Evolutionary conservation across 2,797 vertebrate species (phyloP).

Genomic region (Cuniculus paca): DNA sequence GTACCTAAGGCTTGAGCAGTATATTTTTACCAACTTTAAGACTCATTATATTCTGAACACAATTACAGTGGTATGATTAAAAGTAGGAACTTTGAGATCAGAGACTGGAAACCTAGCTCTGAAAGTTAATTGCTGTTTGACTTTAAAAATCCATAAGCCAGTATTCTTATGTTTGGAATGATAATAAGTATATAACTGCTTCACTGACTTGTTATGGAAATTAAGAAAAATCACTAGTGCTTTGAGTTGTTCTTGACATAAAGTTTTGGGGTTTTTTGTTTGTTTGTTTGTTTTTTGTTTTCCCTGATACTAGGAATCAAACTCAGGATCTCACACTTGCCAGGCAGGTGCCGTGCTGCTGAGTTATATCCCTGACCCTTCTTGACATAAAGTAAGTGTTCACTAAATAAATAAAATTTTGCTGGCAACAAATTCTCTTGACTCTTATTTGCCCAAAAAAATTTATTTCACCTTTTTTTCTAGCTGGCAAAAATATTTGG

Average conservation of each 20-base stretch:
- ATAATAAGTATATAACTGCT: not conserved
- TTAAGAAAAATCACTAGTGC: not conserved
- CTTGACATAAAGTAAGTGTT: not conserved
- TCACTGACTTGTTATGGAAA: not conserved
- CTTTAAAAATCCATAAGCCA: not conserved
- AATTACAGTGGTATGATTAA: not conserved
- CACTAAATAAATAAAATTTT: not conserved
- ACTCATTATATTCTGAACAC: not conserved
- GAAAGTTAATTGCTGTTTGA: not conserved
- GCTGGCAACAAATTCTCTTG: not conserved
- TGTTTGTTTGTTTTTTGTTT: too few species aligned
- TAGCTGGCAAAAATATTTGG: conserved; percentile 2
- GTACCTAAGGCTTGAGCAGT: not conserved
- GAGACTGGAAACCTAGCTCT: not conserved
- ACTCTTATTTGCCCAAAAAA: not conserved
- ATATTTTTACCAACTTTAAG: not conserved
- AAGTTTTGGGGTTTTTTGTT: too few species aligned
- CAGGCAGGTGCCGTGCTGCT: too few species aligned
- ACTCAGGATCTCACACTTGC: too few species aligned
- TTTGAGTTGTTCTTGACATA: not conserved
- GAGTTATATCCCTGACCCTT: not conserved
- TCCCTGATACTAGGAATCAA: too few species aligned
- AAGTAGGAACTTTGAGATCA: not conserved
- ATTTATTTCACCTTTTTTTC: not conserved
- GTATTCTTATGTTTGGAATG: not conserved